Conservation (phyloP, 2,888 invertebrate genomes). For the Schizotus pectinicornis region DNA sequence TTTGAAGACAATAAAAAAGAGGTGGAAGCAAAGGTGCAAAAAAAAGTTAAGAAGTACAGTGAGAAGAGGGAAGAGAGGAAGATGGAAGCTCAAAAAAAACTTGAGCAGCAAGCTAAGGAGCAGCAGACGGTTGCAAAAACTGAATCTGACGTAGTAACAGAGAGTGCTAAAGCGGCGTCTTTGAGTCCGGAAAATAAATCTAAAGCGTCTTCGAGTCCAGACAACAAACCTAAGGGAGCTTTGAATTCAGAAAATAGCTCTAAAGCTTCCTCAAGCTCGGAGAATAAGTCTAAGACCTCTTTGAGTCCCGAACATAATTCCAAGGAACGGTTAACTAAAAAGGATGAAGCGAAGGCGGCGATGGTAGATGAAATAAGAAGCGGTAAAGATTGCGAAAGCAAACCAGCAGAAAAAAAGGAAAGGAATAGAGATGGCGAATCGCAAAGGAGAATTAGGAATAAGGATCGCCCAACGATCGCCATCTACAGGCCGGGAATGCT, state of each 20-base stretch:
- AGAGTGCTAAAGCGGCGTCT: not conserved
- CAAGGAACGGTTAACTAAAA: conserved; percentile 14
- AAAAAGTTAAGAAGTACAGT: conserved; percentile 56
- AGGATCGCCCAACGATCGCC: conserved; percentile 86
- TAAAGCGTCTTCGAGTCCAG: conserved; percentile 4
- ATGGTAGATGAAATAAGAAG: conserved; percentile 21
- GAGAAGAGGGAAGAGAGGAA: conserved; percentile 57
- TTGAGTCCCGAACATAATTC: conserved; percentile 15
- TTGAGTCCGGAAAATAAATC: not conserved
- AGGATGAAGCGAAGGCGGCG: conserved; percentile 8
- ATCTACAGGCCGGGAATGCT: conserved; percentile 91
- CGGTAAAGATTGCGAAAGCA: conserved; percentile 21
- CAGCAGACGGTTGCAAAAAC: conserved; percentile 21
- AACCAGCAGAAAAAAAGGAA: conserved; percentile 29
- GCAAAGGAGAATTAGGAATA: conserved; percentile 63
- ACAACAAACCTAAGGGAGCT: conserved; percentile 4
- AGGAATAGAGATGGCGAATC: conserved; percentile 16
- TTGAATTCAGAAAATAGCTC: conserved; percentile 9
- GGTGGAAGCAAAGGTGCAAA: conserved; percentile 38
- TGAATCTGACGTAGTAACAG: conserved; percentile 12
- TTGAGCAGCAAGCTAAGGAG: conserved; percentile 46
- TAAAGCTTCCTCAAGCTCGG: conserved; percentile 6
- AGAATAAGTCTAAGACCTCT: conserved; percentile 1
- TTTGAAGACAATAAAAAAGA: conserved; percentile 45
- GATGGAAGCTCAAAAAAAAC: conserved; percentile 51